A percentile compares a stretch with the other conserved stretches of the same genome.
Conservation (phyloP, 2,888 invertebrate species). For the Noctua janthina region DNA sequence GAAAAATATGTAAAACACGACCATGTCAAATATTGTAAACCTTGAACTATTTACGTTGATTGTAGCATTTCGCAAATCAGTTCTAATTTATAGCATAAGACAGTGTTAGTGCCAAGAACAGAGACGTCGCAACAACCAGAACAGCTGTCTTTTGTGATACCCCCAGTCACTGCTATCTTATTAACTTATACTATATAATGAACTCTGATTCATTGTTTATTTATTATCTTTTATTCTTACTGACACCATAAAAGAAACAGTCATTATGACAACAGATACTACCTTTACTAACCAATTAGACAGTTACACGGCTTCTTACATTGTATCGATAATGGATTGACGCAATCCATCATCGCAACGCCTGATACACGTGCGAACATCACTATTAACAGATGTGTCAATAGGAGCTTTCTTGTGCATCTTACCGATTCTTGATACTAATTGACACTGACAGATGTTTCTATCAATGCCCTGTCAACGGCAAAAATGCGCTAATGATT, state of each 20-base stretch:
- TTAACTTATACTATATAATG: conserved; percentile 49
- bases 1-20: conserved; percentile 41
- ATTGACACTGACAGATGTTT: conserved; percentile 67
- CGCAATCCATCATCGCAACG: conserved; percentile 50
- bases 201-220: conserved; percentile 42
- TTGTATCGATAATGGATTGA: conserved; percentile 40
- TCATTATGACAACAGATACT: conserved; percentile 4
- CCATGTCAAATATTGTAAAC: conserved; percentile 57
- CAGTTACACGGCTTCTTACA: conserved; percentile 18
- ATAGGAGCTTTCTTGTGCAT: conserved; percentile 58
- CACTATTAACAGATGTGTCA: conserved; percentile 49
- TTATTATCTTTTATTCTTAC: conserved; percentile 31
- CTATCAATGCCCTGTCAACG: conserved; percentile 58
- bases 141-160: conserved; percentile 59
- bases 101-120: conserved; percentile 66
- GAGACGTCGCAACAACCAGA: conserved; percentile 47
- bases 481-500: conserved; percentile 54
- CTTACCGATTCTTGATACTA: conserved; percentile 61
- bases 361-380: conserved; percentile 46
- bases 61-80: conserved; percentile 68
- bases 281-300: conserved; percentile 30
- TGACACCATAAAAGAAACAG: conserved; percentile 19
- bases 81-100: conserved; percentile 63
- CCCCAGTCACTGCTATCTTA: conserved; percentile 27
- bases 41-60: conserved; percentile 69